Conservation (phyloP, 2,888 invertebrate genomes). For the Mesochorus sp. region DNA sequence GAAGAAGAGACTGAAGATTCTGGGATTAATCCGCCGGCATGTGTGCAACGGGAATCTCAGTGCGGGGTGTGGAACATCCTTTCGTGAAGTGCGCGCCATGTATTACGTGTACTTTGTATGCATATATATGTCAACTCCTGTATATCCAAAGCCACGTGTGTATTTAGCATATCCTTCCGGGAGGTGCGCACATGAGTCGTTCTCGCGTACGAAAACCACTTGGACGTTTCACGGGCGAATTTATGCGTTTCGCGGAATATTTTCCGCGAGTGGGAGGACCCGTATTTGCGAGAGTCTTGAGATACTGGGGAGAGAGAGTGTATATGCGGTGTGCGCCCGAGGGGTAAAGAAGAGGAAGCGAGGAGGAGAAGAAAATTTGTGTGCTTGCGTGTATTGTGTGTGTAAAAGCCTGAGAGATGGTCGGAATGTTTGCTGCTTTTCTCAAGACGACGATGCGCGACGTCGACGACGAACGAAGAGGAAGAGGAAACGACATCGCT, state of each 20-base stretch:
- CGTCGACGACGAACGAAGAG: constrained; percentile 18
- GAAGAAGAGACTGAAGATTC: background rate
- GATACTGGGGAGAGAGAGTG: constrained; percentile 33
- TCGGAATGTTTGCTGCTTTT: constrained; percentile 51
- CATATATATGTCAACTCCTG: background rate
- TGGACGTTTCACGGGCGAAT: constrained; percentile 63
- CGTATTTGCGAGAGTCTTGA: constrained; percentile 3
- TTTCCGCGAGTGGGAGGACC: constrained; percentile 46
- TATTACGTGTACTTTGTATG: constrained; percentile 5
- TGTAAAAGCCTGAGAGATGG: constrained; percentile 25
- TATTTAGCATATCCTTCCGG: constrained; percentile 47
- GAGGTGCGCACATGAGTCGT: constrained; percentile 23
- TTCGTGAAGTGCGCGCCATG: constrained; percentile 5
- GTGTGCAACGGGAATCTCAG: constrained; percentile 16
- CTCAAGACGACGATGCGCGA: constrained; percentile 35
- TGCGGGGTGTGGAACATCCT: background rate
- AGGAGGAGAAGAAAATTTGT: no score
- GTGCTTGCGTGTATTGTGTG: constrained; percentile 8
- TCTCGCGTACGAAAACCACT: constrained; percentile 43
- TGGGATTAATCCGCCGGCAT: constrained; percentile 18
- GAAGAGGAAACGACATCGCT: constrained; percentile 51
- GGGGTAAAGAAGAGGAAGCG: constrained; percentile 3
- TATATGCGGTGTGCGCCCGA: constrained; percentile 32
- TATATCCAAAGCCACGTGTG: constrained; percentile 6
- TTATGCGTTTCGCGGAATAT: constrained; percentile 66